These are phyloP conservation scores for Chiroxiphia lanceolata DNA, from an alignment of 2,797 vertebrate genomes.

Conservation along the genomic window DNA sequence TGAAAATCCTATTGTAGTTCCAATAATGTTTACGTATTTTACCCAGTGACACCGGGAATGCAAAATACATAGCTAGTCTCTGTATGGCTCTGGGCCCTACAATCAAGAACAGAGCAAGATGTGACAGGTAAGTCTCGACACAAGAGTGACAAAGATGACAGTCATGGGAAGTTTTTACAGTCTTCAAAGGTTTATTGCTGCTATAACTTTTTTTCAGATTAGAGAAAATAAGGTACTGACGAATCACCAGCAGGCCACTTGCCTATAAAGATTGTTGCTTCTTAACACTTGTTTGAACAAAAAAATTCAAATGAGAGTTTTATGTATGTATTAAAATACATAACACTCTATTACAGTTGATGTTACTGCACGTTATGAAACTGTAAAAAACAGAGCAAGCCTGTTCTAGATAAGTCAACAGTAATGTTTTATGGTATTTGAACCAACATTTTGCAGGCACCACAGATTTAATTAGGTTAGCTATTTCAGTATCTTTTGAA, in stretches of 20 bases:
- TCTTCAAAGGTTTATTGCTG: neutral
- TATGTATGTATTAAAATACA: neutral
- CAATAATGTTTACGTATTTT: neutral
- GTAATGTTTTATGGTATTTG: constrained; percentile 15
- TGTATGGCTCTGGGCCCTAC: neutral
- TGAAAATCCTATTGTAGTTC: neutral
- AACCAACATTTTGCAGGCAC: constrained; percentile 34
- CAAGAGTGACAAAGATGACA: neutral
- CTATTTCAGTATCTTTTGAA: constrained; percentile 34
- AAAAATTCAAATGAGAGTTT: neutral
- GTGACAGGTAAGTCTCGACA: neutral
- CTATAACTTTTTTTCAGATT: neutral
- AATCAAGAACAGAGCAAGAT: neutral
- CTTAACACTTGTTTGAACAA: neutral
- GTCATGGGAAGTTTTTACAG: neutral
- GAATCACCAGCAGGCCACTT: neutral
- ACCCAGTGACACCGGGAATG: neutral
- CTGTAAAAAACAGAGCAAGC: neutral
- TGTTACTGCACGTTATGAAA: constrained; percentile 7
- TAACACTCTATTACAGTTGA: neutral
- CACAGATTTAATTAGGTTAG: constrained; percentile 49
- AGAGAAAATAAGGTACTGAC: neutral
- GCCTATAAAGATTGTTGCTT: neutral
- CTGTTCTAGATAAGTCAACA: constrained; percentile 20
- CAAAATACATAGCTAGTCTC: neutral